Base-by-base conservation (phyloP, 2,113 vertebrate genomes). In the Cygnus buccinator region DNA sequence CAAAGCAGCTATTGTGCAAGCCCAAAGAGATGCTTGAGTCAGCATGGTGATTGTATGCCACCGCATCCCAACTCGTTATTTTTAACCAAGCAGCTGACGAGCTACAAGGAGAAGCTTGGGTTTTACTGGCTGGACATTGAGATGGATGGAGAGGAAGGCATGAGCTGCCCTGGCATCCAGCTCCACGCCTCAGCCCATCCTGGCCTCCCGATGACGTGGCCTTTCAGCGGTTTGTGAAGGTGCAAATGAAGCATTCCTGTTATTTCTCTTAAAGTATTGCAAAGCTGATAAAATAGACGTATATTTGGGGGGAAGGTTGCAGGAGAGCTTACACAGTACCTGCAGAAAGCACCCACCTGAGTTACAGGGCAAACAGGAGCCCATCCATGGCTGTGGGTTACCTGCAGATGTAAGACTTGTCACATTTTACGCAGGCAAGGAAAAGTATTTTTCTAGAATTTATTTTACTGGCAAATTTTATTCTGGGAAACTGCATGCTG, bases 401-500 rank as follows among this genome's bases (percentile, higher is more conserved):
- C n/a, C 75, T 63, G 48, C 33, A 66, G 48, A 33, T 48, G 20
- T 67, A 44, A 35, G 18, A 33, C 37, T 41, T 31, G 58, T 39
- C 25, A 50, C 52, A 33, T 55, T 54, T 80, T 55, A 57, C 43
- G n/a, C 26, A 80, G 28, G n/a, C 31, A 75, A 13, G 21, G 35
- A 13, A 63, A 90, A 57, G 8, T 8, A 26, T 57, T 65, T 92
- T 75, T 65, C 54, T 83, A 46, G 48, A 50, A 61, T 76, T 75
- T 41, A 57, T 46, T 25, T 19, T 3, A 72, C 25, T 3, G 12
- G 29, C 33, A 61, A 10, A 29, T 65, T 61, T 83, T 61, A 22
- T 46, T 31, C 37, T 29, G 23, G 43, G 21, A 63, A 76, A 50
- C 20, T 0, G 0, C 33, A 29, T 1, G 15, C 0, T 1, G 14